A percentile compares a stretch with the other conserved stretches of the same genome.
Conservation (phyloP, 2,797 vertebrate genomes). For the Chelonia mydas region DNA sequence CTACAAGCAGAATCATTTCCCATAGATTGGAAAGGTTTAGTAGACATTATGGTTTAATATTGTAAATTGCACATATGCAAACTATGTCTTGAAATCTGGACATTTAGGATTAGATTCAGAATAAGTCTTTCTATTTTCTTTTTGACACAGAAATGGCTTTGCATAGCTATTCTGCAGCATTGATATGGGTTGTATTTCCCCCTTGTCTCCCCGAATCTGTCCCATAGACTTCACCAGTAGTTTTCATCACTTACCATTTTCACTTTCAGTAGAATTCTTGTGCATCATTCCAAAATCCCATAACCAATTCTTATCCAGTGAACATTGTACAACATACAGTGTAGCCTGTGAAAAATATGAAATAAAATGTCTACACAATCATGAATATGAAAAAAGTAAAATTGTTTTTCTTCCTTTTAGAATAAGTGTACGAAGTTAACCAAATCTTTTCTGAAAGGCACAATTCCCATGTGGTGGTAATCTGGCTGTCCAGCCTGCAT, state of each 20-base stretch:
- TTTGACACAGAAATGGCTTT: neutral
- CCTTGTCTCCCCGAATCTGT: neutral
- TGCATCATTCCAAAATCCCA: neutral
- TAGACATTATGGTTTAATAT: neutral
- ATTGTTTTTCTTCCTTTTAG: constrained; percentile 50
- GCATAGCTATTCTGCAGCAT: neutral
- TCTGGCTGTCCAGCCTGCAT: accelerated
- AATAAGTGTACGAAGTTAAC: neutral
- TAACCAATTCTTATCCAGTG: constrained; percentile 22
- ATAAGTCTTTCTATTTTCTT: neutral
- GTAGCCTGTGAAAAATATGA: constrained; percentile 35
- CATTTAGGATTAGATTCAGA: neutral
- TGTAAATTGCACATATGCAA: neutral
- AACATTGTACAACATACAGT: neutral
- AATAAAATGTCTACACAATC: constrained; percentile 21
- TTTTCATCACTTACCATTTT: constrained; percentile 31
- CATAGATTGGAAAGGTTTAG: neutral
- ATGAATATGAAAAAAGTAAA: constrained; percentile 37
- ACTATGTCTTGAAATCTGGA: neutral
- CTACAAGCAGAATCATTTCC: neutral
- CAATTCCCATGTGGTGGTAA: neutral
- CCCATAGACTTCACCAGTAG: neutral
- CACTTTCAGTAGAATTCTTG: neutral
- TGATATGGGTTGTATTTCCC: neutral
- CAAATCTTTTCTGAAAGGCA: accelerated